A percentile compares a stretch with the other conserved stretches of the same genome.
These are phyloP conservation scores for Danio tinwini DNA, from an alignment of 2,797 vertebrate species.

Conservation along the genomic window DNA sequence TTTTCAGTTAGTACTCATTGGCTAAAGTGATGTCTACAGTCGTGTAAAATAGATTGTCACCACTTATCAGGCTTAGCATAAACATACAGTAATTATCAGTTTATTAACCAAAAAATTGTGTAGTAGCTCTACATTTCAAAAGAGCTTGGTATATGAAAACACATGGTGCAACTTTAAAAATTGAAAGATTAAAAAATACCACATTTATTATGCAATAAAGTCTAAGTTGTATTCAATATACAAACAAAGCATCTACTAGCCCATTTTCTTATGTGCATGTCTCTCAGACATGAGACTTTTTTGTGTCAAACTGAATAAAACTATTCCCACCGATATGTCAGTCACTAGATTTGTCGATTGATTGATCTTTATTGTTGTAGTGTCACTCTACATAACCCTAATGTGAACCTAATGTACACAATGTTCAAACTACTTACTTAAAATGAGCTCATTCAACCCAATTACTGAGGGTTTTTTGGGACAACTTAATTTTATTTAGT, in stretches of 20 bases:
- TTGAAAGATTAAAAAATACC: not conserved
- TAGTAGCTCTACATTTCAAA: not conserved
- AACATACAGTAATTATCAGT: not conserved
- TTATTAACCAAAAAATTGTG: not conserved
- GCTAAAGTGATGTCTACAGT: not conserved
- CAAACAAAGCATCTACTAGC: conserved; percentile 17
- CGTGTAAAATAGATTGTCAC: not conserved
- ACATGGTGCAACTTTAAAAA: not conserved
- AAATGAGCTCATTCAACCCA: no score
- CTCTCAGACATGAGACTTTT: not conserved
- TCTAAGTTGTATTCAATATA: conserved; percentile 31
- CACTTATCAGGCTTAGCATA: not conserved
- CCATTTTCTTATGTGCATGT: not conserved
- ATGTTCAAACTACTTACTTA: no score
- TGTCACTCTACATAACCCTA: not conserved
- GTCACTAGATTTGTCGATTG: no score
- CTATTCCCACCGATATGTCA: no score
- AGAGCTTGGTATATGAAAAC: not conserved
- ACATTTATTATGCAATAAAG: not conserved
- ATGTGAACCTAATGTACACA: no score
- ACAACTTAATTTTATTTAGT: no score
- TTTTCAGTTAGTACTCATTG: not conserved
- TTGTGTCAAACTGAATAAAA: not conserved
- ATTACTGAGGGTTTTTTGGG: no score
- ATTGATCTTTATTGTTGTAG: not conserved